phyloP scores from a whole-genome alignment of 2,888 invertebrate genomes.

The Agapostemon virescens region DNA sequence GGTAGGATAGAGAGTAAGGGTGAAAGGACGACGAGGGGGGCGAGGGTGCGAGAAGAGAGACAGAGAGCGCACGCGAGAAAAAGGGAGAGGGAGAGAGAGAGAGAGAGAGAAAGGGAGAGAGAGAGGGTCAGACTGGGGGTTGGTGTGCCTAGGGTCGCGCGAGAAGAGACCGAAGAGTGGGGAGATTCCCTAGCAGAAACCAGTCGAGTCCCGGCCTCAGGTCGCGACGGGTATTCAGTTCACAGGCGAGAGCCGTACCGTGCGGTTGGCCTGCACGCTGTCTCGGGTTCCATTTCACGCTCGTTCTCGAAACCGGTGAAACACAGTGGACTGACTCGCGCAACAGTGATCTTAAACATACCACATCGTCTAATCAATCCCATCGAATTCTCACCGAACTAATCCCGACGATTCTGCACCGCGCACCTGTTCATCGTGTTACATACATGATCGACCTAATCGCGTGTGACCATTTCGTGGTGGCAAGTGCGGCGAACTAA shows the following conservation, averaged over 20 bases:
- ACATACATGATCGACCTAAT: constrained; percentile 1
- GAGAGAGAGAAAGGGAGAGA: constrained; percentile 50
- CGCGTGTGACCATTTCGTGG: constrained; percentile 16
- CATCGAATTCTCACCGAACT: background rate
- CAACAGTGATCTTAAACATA: background rate
- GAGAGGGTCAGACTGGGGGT: constrained; percentile 50
- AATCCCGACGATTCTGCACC: background rate
- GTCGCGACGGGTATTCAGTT: constrained; percentile 77
- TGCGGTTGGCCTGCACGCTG: constrained; percentile 64
- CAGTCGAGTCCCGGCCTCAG: constrained; percentile 78
- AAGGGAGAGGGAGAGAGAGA: constrained; percentile 20
- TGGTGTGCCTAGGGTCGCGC: constrained; percentile 61
- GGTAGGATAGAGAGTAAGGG: constrained; percentile 63
- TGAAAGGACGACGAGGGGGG: constrained; percentile 49
- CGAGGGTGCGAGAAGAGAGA: constrained; percentile 62
- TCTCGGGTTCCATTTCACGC: background rate
- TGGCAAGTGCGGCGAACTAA: constrained; percentile 9
- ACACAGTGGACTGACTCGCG: background rate
- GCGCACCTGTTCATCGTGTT: background rate
- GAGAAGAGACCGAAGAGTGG: constrained; percentile 64
- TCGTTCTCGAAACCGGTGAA: background rate
- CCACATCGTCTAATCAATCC: background rate
- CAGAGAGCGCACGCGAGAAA: background rate
- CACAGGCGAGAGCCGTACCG: constrained; percentile 76
- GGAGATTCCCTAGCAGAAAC: constrained; percentile 70